Conservation (phyloP, 2,797 vertebrate species). For the Ctenopoma kingsleyae region DNA sequence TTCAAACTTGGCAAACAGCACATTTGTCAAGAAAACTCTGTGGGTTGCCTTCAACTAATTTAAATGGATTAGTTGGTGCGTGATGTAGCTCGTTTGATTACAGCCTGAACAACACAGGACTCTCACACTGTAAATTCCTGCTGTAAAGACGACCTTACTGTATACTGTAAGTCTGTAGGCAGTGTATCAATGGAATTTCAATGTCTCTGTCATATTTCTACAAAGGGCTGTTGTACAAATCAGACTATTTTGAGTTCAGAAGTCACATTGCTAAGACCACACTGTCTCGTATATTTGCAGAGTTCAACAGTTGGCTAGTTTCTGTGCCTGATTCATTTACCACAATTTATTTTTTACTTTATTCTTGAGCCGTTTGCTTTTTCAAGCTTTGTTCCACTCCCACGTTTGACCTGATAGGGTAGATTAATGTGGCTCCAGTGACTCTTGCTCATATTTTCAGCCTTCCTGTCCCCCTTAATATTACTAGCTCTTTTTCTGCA, state of each 20-base stretch:
- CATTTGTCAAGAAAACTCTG: background rate
- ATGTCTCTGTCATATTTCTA: background rate
- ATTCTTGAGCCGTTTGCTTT: background rate
- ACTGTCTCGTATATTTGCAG: background rate
- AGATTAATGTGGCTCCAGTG: too few species aligned
- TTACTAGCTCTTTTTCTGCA: background rate
- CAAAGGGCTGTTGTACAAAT: background rate
- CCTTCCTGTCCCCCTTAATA: background rate
- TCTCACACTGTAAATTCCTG: background rate
- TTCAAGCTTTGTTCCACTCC: background rate
- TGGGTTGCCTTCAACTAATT: background rate
- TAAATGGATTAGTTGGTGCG: background rate
- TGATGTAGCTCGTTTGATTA: background rate
- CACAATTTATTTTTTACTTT: background rate
- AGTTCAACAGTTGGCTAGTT: background rate
- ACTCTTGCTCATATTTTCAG: background rate
- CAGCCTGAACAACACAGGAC: background rate
- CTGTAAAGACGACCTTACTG: background rate
- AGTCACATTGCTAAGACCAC: background rate
- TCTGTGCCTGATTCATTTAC: background rate
- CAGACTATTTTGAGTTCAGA: background rate
- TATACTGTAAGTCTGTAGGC: too few species aligned
- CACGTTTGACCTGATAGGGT: background rate
- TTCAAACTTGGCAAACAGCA: background rate
- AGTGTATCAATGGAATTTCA: too few species aligned